Percentiles rank a stretch among this genome's conserved stretches.
phyloP scores from a whole-genome alignment of 2,797 vertebrate genomes.

The Chelonia mydas region DNA sequence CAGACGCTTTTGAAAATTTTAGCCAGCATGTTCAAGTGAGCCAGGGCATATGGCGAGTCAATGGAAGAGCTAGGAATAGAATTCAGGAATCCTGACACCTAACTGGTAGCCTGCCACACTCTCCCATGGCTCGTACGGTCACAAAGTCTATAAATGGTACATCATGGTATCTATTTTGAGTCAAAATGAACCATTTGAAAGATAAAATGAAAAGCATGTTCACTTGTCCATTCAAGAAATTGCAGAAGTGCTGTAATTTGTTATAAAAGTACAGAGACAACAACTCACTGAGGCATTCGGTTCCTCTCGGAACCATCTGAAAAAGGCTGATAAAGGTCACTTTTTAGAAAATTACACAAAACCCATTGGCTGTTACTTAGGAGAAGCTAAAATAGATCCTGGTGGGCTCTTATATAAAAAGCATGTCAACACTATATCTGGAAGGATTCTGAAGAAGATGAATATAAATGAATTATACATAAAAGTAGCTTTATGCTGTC shows the following conservation, averaged over 20 bases:
- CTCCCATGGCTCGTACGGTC: background rate
- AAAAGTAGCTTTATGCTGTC: too few relatives aligned
- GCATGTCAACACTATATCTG: background rate
- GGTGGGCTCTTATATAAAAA: background rate
- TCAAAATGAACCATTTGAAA: background rate
- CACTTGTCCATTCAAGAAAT: background rate
- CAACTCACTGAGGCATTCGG: background rate
- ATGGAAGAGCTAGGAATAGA: background rate
- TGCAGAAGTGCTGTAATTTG: background rate
- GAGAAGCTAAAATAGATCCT: background rate
- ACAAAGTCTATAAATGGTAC: background rate
- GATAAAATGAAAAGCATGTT: background rate
- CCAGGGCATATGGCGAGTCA: accelerated
- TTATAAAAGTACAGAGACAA: background rate
- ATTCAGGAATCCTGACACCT: background rate
- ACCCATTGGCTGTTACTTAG: background rate
- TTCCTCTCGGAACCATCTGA: slow-evolving; percentile 3
- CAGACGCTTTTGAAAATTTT: background rate
- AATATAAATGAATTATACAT: background rate
- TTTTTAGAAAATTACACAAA: background rate
- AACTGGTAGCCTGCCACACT: background rate
- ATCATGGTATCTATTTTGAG: background rate
- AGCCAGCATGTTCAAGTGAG: background rate
- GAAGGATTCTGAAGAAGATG: background rate
- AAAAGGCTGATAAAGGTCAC: slow-evolving; percentile 9